These are phyloP conservation scores for Odobenus rosmarus DNA, from an alignment of 2,113 vertebrate genomes.

Conservation along the genomic window DNA sequence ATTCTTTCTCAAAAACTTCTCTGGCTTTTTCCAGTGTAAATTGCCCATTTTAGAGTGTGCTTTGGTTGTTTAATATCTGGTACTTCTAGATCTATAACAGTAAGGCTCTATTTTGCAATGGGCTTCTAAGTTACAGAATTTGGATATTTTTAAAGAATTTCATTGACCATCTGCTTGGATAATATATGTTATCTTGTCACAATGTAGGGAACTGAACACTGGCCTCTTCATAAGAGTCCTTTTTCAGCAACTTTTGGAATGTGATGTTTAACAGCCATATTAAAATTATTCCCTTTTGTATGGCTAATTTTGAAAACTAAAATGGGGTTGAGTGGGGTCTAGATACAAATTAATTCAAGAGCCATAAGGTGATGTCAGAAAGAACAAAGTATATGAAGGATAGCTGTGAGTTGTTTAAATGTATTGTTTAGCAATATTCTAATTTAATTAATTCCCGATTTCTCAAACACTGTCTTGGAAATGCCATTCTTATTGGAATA, in stretches of 20 bases:
- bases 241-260: background rate
- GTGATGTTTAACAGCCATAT: background rate
- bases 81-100: background rate
- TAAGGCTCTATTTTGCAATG: constrained; percentile 37
- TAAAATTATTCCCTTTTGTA: background rate
- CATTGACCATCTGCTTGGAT: background rate
- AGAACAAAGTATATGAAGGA: background rate
- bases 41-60: background rate
- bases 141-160: constrained; percentile 4
- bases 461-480: constrained; percentile 28
- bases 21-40: background rate
- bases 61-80: background rate
- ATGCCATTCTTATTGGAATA: background rate
- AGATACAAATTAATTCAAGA: constrained; percentile 57
- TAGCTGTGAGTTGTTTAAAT: background rate
- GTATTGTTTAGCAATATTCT: background rate
- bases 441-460: constrained; percentile 28
- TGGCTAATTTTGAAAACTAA: constrained; percentile 25
- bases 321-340: background rate
- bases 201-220: background rate
- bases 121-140: constrained; percentile 30
- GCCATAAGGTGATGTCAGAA: background rate
- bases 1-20: background rate
- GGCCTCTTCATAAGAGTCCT: background rate
- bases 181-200: background rate